Base-by-base conservation (phyloP, 2,888 invertebrate species). In the Volucella zonaria region DNA sequence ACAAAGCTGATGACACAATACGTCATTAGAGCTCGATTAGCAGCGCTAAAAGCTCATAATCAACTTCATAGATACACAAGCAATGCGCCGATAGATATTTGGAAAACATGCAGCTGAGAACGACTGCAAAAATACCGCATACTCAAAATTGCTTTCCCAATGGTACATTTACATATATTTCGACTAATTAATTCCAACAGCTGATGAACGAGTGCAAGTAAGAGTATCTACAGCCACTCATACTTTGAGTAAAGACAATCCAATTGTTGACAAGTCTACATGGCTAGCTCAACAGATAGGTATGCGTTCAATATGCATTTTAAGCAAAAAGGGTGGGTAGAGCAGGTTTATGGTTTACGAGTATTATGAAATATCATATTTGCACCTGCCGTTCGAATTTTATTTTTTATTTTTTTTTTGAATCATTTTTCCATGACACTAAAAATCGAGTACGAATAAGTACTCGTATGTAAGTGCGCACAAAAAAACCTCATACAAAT, bases 391-490 rank as follows among this genome's bases (percentile, higher is more conserved):
- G 23, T 49, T 62, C 56, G 2, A n/a, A 45, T 61, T 52, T 42
- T 66, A 43, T 51, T 18, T 70, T 11, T 42, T 47, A 6, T 12
- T 61, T 56, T 78, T 61, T 31, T 47, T 68, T 73, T 66, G 12
- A 66, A 11, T 42, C 8, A 43, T 73, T 74, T 82, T 64, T 68
- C 68, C 82, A 82, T 79, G 82, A 82, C 82, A 82, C 82, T 79
- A 82, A 82, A 82, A 82, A 74, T 64, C 78, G 74, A 82, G 73
- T 58, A 58, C 67, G 31, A 31, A 31, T 31, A 31, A 6, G 6
- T 31, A 31, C 31, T 31, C 6, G 31, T 4, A 31, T 31, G 73
- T 61, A 62, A 77, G 56, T 78, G 77, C 49, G 31, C 47, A 43
- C 11, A 9, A 31, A 31, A 31, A 31, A 6, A 47, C 15, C 11